Evolutionary conservation across 2,113 vertebrate genomes (phyloP).

Genomic region (Triplophysa rosa): DNA sequence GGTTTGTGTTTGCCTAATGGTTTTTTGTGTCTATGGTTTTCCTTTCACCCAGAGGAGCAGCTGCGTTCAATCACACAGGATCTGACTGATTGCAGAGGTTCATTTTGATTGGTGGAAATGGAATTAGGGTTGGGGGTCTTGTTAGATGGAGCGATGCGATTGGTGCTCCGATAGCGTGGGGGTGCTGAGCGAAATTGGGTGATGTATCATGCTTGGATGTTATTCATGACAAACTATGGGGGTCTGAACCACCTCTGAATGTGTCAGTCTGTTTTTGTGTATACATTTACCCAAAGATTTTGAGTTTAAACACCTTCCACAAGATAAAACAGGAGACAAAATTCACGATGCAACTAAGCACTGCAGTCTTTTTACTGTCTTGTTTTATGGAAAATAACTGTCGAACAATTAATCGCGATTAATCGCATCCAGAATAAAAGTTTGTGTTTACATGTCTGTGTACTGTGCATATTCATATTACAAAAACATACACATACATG

Average conservation of each 20-base stretch:
- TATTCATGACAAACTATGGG: constrained; percentile 58
- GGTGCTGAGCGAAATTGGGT: constrained; percentile 61
- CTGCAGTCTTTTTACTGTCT: background rate
- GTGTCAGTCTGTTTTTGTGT: constrained; percentile 44
- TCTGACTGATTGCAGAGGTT: constrained; percentile 53
- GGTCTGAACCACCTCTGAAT: constrained; percentile 6
- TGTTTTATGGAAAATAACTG: too few species aligned
- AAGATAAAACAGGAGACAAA: background rate
- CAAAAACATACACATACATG: too few species aligned
- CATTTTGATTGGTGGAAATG: constrained; percentile 46
- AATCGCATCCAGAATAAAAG: background rate
- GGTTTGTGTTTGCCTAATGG: constrained; percentile 30
- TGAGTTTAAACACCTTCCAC: background rate
- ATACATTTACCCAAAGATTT: constrained; percentile 12
- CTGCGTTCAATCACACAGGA: constrained; percentile 49
- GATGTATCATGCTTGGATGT: constrained; percentile 57
- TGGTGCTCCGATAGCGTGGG: constrained; percentile 51
- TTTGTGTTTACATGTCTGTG: too few species aligned
- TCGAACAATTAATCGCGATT: background rate
- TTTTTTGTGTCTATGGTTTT: constrained; percentile 24
- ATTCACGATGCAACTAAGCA: background rate
- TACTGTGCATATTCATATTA: too few species aligned
- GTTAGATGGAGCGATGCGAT: constrained; percentile 45
- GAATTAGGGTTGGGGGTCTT: constrained; percentile 37
- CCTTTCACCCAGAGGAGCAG: constrained; percentile 37